These are phyloP conservation scores for Papilio demoleus DNA, from an alignment of 2,888 invertebrate genomes.

Conservation along the genomic window DNA sequence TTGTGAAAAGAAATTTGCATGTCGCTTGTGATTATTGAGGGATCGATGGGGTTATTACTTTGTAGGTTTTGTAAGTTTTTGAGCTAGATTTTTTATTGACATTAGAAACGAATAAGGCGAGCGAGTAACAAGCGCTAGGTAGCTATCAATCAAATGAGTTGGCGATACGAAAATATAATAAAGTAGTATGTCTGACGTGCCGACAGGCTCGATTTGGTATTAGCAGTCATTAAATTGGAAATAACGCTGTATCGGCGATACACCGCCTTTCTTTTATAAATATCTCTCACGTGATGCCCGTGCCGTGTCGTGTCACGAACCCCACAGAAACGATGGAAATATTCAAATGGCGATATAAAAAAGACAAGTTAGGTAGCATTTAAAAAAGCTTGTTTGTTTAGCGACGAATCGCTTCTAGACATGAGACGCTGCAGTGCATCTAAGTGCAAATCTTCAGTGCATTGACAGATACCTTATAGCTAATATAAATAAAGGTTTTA, in stretches of 20 bases:
- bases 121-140: slow-evolving; percentile 40
- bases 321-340: slow-evolving; percentile 78
- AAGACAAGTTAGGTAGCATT: slow-evolving; percentile 83
- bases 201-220: slow-evolving; percentile 75
- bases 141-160: slow-evolving; percentile 54
- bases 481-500: no score
- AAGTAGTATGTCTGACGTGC: slow-evolving; percentile 72
- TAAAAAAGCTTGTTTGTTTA: slow-evolving; percentile 82
- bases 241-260: slow-evolving; percentile 81
- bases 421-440: slow-evolving; percentile 60
- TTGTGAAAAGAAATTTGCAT: slow-evolving; percentile 44
- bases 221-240: slow-evolving; percentile 84
- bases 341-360: slow-evolving; percentile 83
- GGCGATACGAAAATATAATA: slow-evolving; percentile 63
- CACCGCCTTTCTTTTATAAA: slow-evolving; percentile 82
- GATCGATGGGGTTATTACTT: slow-evolving; percentile 23
- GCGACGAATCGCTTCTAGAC: slow-evolving; percentile 80
- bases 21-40: slow-evolving; percentile 35
- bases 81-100: slow-evolving; percentile 15
- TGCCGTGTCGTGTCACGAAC: slow-evolving; percentile 82
- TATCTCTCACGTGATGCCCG: slow-evolving; percentile 81
- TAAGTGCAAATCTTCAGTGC: slow-evolving; percentile 28
- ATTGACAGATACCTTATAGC: no score
- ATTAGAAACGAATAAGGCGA: slow-evolving; percentile 13
- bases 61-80: slow-evolving; percentile 18